Percentiles rank a stretch among this genome's conserved stretches.
These are phyloP conservation scores for Laticauda laticaudata DNA, from an alignment of 2,113 vertebrate genomes.

Conservation along the genomic window DNA sequence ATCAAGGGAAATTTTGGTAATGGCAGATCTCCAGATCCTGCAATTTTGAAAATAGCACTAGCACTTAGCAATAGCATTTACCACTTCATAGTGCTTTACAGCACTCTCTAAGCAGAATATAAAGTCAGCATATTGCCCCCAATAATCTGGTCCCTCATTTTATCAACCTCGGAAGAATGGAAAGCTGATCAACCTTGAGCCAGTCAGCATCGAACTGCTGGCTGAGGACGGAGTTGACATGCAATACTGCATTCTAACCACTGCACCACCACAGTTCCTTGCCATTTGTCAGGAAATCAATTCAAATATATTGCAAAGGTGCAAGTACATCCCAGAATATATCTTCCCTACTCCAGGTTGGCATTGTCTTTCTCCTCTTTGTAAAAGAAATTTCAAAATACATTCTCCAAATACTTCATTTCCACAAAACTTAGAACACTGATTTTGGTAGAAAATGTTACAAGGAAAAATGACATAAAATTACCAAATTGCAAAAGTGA, in stretches of 20 bases:
- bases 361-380: background rate
- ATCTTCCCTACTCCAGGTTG: background rate
- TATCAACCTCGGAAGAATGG: no score
- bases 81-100: no score
- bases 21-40: background rate
- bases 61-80: no score
- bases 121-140: no score
- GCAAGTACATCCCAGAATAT: background rate
- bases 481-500: background rate
- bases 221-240: no score
- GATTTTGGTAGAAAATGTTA: background rate
- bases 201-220: no score
- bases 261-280: background rate
- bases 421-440: background rate
- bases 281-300: background rate
- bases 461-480: background rate
- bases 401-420: background rate
- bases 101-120: no score
- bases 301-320: background rate
- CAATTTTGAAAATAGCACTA: background rate
- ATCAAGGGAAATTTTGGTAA: background rate
- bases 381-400: background rate
- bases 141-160: no score
- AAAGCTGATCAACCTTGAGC: no score
- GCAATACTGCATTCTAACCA: no score